phyloP scores from a whole-genome alignment of 2,113 vertebrate species.

The Nanger granti region DNA sequence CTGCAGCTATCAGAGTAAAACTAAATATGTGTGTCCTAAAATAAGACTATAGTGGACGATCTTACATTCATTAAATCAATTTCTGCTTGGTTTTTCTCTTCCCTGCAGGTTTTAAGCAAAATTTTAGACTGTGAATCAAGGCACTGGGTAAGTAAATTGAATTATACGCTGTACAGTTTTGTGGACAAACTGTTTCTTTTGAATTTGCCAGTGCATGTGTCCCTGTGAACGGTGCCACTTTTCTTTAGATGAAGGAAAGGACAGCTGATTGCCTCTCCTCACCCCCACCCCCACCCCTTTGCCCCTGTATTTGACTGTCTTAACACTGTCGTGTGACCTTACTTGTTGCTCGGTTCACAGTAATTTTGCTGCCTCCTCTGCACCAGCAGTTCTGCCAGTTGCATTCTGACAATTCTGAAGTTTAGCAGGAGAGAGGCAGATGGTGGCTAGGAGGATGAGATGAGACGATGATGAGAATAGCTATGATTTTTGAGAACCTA shows the following conservation, averaged over 20 bases:
- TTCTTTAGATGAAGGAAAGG: background rate
- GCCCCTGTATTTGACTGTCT: background rate
- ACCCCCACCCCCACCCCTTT: background rate
- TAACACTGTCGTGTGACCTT: background rate
- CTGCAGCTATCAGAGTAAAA: constrained; percentile 66
- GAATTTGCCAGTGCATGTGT: background rate
- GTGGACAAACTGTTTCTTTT: constrained; percentile 51
- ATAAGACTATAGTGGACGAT: constrained; percentile 54
- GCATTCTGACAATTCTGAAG: background rate
- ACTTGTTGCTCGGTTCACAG: background rate
- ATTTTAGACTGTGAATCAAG: constrained; percentile 81
- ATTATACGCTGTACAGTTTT: constrained; percentile 52
- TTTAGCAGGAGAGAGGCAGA: background rate
- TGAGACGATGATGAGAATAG: background rate
- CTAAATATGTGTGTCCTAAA: constrained; percentile 63
- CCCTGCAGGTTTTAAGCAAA: constrained; percentile 79
- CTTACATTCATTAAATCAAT: constrained; percentile 65
- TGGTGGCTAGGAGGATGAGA: background rate
- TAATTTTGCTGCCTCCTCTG: background rate
- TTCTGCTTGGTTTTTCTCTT: constrained; percentile 71
- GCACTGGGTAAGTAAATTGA: constrained; percentile 78
- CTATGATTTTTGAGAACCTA: background rate
- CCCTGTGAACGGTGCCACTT: background rate
- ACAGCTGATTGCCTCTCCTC: background rate
- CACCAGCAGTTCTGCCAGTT: background rate